Percentiles rank a stretch among this genome's conserved stretches.
Conservation (phyloP, 1,140 invertebrate genomes). For the Neodiprion pinetum region DNA sequence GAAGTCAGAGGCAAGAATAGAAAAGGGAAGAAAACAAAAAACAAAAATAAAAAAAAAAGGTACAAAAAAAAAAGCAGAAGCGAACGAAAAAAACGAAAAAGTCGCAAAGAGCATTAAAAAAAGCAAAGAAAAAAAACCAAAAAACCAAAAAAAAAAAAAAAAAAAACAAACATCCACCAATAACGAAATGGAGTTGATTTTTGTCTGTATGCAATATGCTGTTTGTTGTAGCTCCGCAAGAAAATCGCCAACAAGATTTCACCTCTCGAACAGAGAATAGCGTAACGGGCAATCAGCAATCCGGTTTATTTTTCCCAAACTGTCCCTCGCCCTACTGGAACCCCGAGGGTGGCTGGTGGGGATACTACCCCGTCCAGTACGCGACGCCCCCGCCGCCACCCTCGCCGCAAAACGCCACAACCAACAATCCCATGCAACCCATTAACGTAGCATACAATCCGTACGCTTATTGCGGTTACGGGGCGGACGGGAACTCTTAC, state of each 20-base stretch:
- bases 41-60: neutral
- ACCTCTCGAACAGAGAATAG: constrained; percentile 53
- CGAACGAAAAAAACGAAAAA: neutral
- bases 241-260: constrained; percentile 58
- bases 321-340: constrained; percentile 36
- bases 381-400: neutral
- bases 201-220: constrained; percentile 57
- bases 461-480: constrained; percentile 28
- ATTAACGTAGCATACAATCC: constrained; percentile 27
- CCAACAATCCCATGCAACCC: constrained; percentile 12
- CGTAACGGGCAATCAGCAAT: constrained; percentile 54
- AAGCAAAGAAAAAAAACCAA: constrained; percentile 29
- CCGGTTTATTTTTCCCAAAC: constrained; percentile 40
- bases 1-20: neutral
- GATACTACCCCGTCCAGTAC: constrained; percentile 42
- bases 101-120: constrained; percentile 1
- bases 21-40: neutral
- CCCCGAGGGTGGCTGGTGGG: constrained; percentile 44
- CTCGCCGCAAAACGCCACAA: constrained; percentile 14
- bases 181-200: constrained; percentile 33
- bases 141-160: constrained; percentile 25
- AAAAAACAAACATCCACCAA: neutral
- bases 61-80: neutral
- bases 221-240: constrained; percentile 61
- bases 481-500: constrained; percentile 32